These are phyloP conservation scores for Trachythela sp. DNA, from an alignment of 64 coral and sea anemone species.

Conservation along the genomic window DNA sequence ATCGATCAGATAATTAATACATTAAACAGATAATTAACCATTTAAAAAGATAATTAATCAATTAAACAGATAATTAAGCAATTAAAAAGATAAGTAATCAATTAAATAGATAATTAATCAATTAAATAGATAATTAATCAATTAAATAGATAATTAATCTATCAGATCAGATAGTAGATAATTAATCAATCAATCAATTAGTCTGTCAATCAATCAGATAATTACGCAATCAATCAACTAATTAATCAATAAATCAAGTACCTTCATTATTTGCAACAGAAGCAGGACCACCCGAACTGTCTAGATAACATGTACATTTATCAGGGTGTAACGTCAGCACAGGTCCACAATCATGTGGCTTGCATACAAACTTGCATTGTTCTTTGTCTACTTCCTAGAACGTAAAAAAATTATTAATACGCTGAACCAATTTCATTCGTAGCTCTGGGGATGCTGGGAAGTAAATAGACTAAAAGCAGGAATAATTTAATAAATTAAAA, in stretches of 20 bases:
- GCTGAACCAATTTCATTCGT: too few species aligned
- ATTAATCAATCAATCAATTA: too few species aligned
- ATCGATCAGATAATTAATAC: too few species aligned
- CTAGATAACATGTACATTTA: background rate
- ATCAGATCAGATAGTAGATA: too few species aligned
- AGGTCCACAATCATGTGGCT: background rate
- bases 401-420: background rate
- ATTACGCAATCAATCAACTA: background rate
- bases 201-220: background rate
- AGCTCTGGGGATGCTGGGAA: too few species aligned
- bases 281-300: background rate
- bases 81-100: background rate
- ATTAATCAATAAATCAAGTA: background rate
- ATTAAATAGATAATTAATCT: too few species aligned
- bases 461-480: too few species aligned
- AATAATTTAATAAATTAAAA: too few species aligned
- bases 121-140: background rate
- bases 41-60: too few species aligned
- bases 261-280: background rate
- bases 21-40: too few species aligned
- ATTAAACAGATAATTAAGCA: background rate
- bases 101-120: background rate
- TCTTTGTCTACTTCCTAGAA: background rate
- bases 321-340: background rate
- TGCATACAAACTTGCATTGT: background rate